phyloP scores from a whole-genome alignment of 2,113 vertebrate genomes.

The Diphyllodes magnificus region DNA sequence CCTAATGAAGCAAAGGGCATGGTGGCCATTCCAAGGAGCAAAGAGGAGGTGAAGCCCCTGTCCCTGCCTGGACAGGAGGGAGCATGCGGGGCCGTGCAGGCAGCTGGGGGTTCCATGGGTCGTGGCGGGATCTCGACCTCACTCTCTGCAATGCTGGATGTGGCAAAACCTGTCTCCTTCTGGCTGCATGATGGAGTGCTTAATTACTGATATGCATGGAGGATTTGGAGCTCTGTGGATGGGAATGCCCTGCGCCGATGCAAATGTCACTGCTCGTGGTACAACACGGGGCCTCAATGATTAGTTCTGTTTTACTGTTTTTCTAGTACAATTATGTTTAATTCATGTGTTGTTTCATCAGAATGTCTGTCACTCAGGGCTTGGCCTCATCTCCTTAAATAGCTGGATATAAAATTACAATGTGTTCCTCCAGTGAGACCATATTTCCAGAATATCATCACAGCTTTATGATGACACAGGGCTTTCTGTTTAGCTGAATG shows the following conservation, averaged over 20 bases:
- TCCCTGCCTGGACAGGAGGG: background rate
- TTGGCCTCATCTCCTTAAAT: slow-evolving; percentile 49
- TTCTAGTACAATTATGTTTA: slow-evolving; percentile 44
- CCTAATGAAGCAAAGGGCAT: background rate
- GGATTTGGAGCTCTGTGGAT: background rate
- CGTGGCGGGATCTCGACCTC: rapidly evolving
- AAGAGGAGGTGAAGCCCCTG: background rate
- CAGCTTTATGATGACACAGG: slow-evolving; percentile 44
- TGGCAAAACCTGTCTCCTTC: background rate
- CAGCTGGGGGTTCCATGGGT: rapidly evolving
- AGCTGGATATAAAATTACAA: slow-evolving; percentile 53
- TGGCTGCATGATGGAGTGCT: background rate
- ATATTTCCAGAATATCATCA: slow-evolving; percentile 33
- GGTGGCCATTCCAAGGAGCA: background rate
- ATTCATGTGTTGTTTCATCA: slow-evolving; percentile 55
- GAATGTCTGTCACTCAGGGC: slow-evolving; percentile 27
- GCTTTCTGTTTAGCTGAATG: slow-evolving; percentile 25
- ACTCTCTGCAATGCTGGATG: background rate
- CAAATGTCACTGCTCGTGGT: background rate
- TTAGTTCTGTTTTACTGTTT: slow-evolving; percentile 47
- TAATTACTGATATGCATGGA: slow-evolving; percentile 10
- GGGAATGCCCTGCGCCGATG: slow-evolving; percentile 14
- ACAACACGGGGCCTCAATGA: background rate
- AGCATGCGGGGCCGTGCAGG: rapidly evolving
- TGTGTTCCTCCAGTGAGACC: slow-evolving; percentile 32